Evolutionary conservation across 2,888 invertebrate species (phyloP), one percentile per base, ranked within the genome.

Genomic region (Ormyrus thymus): DNA sequence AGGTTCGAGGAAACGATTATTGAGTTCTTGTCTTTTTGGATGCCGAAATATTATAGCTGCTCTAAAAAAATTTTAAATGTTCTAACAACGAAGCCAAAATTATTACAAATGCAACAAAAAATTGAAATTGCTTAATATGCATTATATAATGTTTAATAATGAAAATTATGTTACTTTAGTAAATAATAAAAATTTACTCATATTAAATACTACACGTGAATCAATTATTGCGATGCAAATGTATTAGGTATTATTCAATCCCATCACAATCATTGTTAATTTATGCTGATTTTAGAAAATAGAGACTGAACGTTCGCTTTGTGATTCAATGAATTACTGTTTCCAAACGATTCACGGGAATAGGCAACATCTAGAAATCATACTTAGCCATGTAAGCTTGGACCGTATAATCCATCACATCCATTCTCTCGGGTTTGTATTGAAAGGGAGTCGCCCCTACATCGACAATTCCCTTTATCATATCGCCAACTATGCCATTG

Each of bases 1-100:
- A 0, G 95, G 95, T 50, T 93, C 92, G 0, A 93, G 90, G 86
- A 94, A 95, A 46, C 94, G 92, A 58, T 92, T 92, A 80, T 92
- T 92, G 83, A 93, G 92, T 43, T 92, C 92, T 0, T 92, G 91
- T 58, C 91, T 91, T 82, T 93, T 93, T 0, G 95, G 95, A 86
- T 94, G 94, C 0, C 94, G 93, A 84, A 95, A 93, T 79, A 95
- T 92, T 85, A 95, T 94, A 64, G 92, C 91, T 1, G 93, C 92
- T 79, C 94, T 78, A 59, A 7, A 29, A 4, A 29, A 29, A 29
- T 29, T 29, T 29, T 29, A 29, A 29, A 4, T 29, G 4, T 29
- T 4, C 29, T 29, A 29, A 29, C 29, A 29, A 11, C 46, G 5
- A 45, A 45, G 2, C 9, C 13, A 51, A 11, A 66, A 45, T 59